These are phyloP conservation scores for Vireo griseus DNA, from an alignment of 2,797 vertebrate species.

Conservation along the genomic window DNA sequence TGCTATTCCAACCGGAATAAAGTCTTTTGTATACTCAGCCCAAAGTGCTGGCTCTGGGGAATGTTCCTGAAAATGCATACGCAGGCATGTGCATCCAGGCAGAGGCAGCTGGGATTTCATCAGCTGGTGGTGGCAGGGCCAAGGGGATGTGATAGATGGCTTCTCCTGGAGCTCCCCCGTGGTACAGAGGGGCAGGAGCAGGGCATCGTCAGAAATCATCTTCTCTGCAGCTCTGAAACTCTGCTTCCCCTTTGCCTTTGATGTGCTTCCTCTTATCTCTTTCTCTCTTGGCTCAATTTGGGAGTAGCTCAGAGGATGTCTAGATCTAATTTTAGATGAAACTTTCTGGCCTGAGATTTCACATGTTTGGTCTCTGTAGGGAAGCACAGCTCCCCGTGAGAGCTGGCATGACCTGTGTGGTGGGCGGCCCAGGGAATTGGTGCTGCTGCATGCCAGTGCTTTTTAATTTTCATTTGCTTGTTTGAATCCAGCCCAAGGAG, in stretches of 20 bases:
- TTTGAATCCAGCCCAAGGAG: not conserved
- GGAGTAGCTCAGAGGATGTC: not conserved
- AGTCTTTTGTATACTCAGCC: conserved; percentile 1
- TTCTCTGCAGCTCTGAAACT: not conserved
- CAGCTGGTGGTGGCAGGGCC: not conserved
- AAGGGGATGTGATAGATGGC: not conserved
- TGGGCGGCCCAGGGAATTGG: not conserved
- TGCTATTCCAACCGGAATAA: not conserved
- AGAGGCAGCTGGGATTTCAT: not conserved
- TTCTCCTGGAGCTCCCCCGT: not conserved
- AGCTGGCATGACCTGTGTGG: not conserved
- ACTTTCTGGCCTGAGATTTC: not conserved
- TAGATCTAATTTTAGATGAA: conserved; percentile 29
- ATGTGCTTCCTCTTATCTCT: not conserved
- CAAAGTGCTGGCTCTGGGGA: conserved; percentile 12
- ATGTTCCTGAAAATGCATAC: not conserved
- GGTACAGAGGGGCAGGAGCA: not conserved
- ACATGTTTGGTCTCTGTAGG: not conserved
- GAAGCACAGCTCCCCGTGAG: fast-evolving
- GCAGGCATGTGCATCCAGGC: not conserved
- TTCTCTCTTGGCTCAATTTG: not conserved
- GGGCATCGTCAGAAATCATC: not conserved
- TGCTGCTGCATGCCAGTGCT: not conserved
- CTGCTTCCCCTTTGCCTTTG: not conserved
- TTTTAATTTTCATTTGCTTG: not conserved